These are phyloP conservation scores for Galbula dea DNA, from an alignment of 2,113 vertebrate genomes.

Conservation along the genomic window DNA sequence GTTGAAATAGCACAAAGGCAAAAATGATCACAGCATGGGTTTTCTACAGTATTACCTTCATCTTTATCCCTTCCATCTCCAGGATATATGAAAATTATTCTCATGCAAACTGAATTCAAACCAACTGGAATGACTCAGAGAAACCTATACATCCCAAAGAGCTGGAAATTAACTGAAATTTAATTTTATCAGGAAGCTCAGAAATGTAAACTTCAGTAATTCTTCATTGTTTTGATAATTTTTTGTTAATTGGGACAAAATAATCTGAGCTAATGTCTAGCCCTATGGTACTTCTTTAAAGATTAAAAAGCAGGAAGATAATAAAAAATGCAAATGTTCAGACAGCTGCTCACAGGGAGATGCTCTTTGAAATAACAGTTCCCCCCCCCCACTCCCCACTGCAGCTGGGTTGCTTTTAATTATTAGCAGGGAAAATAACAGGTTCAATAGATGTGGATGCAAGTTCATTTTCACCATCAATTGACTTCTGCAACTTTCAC, in stretches of 20 bases:
- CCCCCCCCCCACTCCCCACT: not conserved
- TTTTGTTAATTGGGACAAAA: not conserved
- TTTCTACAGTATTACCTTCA: not conserved
- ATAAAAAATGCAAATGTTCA: not conserved
- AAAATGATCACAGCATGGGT: not conserved
- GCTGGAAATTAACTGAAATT: not conserved
- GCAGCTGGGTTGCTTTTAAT: not conserved
- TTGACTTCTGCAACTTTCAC: not conserved
- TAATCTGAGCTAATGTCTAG: not conserved
- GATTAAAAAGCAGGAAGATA: not conserved
- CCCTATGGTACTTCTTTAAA: constrained; percentile 1
- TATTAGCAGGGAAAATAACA: not conserved
- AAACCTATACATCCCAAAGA: not conserved
- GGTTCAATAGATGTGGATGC: not conserved
- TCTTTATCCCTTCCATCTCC: not conserved
- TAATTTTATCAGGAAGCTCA: not conserved
- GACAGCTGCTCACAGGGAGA: not conserved
- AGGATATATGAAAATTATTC: not conserved
- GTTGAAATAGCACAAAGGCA: not conserved
- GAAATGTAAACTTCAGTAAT: not conserved
- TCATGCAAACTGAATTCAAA: not conserved
- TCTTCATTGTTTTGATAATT: not conserved
- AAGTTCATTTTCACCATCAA: not conserved
- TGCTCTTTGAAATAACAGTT: not conserved
- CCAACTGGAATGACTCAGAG: not conserved